A percentile compares a stretch with the other conserved stretches of the same genome.
phyloP scores from a whole-genome alignment of 2,888 invertebrate species.

The Epistrophella euchroma region DNA sequence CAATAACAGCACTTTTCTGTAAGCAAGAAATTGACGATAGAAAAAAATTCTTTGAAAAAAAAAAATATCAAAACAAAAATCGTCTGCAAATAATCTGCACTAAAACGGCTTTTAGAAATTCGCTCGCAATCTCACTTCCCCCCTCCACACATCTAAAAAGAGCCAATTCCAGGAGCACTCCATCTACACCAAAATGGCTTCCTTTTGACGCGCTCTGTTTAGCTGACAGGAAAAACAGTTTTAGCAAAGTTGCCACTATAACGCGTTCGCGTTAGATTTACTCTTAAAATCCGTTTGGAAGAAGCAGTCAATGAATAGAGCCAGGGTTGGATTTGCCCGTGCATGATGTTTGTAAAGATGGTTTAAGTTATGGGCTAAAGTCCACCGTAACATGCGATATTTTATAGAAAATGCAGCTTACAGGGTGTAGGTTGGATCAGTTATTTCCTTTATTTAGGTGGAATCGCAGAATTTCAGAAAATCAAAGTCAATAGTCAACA shows the following conservation, averaged over 20 bases:
- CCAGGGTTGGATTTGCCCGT: slow-evolving; percentile 13
- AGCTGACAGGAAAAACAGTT: slow-evolving; percentile 73
- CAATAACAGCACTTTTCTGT: slow-evolving; percentile 61
- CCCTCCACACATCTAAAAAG: too few species aligned
- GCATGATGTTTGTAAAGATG: not conserved
- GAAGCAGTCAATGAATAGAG: not conserved
- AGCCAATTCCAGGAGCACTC: not conserved
- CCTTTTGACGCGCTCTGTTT: slow-evolving; percentile 63
- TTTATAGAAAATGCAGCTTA: too few species aligned
- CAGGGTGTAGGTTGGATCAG: too few species aligned
- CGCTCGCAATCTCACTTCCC: not conserved
- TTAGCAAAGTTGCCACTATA: slow-evolving; percentile 59
- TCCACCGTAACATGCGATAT: too few species aligned
- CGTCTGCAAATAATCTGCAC: slow-evolving; percentile 74
- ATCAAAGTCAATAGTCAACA: too few species aligned
- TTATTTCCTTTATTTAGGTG: too few species aligned
- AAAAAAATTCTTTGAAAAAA: slow-evolving; percentile 31
- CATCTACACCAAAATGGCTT: slow-evolving; percentile 35
- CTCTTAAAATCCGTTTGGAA: slow-evolving; percentile 40
- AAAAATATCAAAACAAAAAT: slow-evolving; percentile 35
- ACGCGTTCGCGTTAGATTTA: slow-evolving; percentile 62
- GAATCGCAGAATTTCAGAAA: too few species aligned
- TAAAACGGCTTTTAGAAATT: slow-evolving; percentile 68
- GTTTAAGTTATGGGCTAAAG: too few species aligned
- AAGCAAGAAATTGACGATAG: slow-evolving; percentile 61